Evolutionary conservation across 2,113 vertebrate genomes (phyloP), one percentile per base, ranked within the genome.

Genomic region (Falco punctatus): DNA sequence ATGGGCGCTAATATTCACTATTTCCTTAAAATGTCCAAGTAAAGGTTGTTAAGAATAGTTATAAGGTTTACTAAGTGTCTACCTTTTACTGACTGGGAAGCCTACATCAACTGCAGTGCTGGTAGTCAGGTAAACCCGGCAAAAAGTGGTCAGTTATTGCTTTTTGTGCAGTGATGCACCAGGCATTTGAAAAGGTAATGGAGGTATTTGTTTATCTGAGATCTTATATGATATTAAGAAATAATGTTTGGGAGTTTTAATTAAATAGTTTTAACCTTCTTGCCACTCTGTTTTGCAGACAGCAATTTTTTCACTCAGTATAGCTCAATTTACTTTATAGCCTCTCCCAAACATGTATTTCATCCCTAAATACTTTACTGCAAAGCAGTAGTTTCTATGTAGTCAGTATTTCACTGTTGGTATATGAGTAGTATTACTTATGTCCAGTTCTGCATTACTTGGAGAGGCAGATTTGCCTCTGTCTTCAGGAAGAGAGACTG

Each of bases 261-360:
- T 89, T 81, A 88, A 94, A 79, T 57, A 13, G 21, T 55, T 92
- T 92, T 90, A 22, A 73, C 78, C 81, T 94, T 77, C 48, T 81
- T 81, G 30, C 61, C 6, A 3, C n/a, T 58, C 26, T 70, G 1
- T 86, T 55, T 82, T 91, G 79, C 79, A 55, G 85, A 49, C 46
- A 77, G 90, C 27, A 57, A 21, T 71, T 77, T 92, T 93, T 94
- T 71, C 28, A 38, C 42, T 94, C 14, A 16, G 11, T 88, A 28
- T 8, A 44, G 48, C 78, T 81, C 38, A 83, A 83, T 30, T 88
- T 91, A 81, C 69, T 88, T 90, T 30, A 78, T 74, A 28, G 57
- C 64, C 52, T 81, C 64, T 83, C 22, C 23, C 42, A 61, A 74
- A 91, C 11, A 62, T 26, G 5, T 46, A 73, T 82, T 95, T 94